Evolutionary conservation across 2,888 invertebrate species (phyloP), one percentile per base, ranked within the genome.

Genomic region (Caenorhabditis macrosperma): DNA sequence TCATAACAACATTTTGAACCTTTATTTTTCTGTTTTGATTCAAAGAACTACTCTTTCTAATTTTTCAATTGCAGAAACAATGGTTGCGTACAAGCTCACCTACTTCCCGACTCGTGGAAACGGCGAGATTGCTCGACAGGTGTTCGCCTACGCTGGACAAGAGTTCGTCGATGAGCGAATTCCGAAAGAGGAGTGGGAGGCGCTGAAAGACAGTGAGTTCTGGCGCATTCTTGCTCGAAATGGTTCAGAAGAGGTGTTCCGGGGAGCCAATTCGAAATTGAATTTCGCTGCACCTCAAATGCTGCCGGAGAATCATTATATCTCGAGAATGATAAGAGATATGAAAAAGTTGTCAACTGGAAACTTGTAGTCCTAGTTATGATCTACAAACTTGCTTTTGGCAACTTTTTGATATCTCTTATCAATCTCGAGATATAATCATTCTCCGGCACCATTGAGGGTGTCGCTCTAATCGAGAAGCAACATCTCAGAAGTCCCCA

Each of bases 121-220:
- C 10, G 84, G 71, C 24, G 84, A 84, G 50, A 64, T 75, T 22
- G 61, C 64, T 54, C 78, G 83, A 3, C 83, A 83, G 52, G 71
- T 82, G 17, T 71, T 85, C 50, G 55, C 52, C 2, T 68, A 68
- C 10, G 81, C 83, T 33, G 81, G 75, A 2, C 71, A 72, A 30
- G 72, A 76, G 17, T 87, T 84, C 46, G 81, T 82, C 30, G 86
- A 87, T 59, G 67, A 81, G 0, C 61, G 84, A 1, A 66, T 83
- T 35, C 17, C 76, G 4, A 50, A 55, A 28, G 82, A 81, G 9
- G 61, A 82, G 9, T 87, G 85, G 85, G 63, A 75, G 1, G 38
- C 60, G 20, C 48, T 74, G 35, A 86, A 86, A 33, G 26, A 50
- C 12, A 1, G 69, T 69, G 2, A 59, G 68, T 67, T 17, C 5